phyloP scores from a whole-genome alignment of 2,888 invertebrate genomes.

The Lasioglossum villosulum region DNA sequence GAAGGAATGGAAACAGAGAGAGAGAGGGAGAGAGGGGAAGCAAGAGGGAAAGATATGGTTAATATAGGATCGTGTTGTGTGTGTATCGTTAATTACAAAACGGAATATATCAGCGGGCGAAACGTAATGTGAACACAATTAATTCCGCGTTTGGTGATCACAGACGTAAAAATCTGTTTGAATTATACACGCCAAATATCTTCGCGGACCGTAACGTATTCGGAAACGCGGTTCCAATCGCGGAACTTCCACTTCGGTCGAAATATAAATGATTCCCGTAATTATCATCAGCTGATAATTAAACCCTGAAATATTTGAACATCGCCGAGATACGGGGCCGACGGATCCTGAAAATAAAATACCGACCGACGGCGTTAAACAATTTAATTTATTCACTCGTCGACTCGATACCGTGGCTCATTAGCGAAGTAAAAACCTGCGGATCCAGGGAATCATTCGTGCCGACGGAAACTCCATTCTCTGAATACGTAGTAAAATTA shows the following conservation, averaged over 20 bases:
- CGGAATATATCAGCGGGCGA: conserved; percentile 20
- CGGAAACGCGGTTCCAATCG: neutral
- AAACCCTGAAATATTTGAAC: conserved; percentile 29
- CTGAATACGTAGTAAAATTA: neutral
- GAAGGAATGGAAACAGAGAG: neutral
- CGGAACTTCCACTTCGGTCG: neutral
- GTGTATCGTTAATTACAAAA: conserved; percentile 37
- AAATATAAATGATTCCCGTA: conserved; percentile 22
- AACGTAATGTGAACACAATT: conserved; percentile 37
- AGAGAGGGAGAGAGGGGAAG: neutral
- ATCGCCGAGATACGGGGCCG: neutral
- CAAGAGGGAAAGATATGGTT: conserved; percentile 17
- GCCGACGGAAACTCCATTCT: neutral
- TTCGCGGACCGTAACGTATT: conserved; percentile 11
- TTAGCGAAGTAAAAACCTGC: neutral
- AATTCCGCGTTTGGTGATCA: conserved; percentile 23
- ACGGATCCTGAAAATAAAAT: conserved; percentile 2
- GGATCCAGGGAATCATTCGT: neutral
- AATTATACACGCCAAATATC: conserved; percentile 31
- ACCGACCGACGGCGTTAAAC: neutral
- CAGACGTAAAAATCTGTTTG: conserved; percentile 39
- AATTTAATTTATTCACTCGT: conserved; percentile 5
- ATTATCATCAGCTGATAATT: conserved; percentile 35
- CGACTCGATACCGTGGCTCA: neutral
- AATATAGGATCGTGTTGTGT: conserved; percentile 31